Percentiles rank a stretch among this genome's conserved stretches.
phyloP scores from a whole-genome alignment of 1,140 invertebrate species.

The Dolichoris vasculosae region DNA sequence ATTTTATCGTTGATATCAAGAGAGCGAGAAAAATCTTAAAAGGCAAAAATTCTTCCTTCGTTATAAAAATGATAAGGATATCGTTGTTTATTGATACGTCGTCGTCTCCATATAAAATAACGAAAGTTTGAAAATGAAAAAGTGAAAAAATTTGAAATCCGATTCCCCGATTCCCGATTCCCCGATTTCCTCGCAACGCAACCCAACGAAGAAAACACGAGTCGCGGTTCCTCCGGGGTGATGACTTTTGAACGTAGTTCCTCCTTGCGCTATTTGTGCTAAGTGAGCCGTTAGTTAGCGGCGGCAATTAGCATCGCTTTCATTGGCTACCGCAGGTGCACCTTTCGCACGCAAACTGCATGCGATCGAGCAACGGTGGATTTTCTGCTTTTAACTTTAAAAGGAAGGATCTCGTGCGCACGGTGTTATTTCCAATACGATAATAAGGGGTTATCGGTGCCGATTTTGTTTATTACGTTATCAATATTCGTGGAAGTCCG shows the following conservation, averaged over 20 bases:
- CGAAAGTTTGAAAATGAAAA: too few species aligned
- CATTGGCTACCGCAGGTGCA: slow-evolving; percentile 27
- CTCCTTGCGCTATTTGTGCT: slow-evolving; percentile 45
- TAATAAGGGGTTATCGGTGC: neutral
- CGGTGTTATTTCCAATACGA: neutral
- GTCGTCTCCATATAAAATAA: too few species aligned
- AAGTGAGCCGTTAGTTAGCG: slow-evolving; percentile 65
- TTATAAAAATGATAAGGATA: too few species aligned
- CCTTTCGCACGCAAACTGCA: neutral
- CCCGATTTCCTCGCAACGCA: too few species aligned
- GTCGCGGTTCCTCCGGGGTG: neutral
- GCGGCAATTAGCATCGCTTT: slow-evolving; percentile 61
- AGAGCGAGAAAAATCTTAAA: too few species aligned
- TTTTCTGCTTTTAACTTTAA: slow-evolving; percentile 6
- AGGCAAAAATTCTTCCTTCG: too few species aligned
- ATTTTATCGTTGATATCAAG: neutral
- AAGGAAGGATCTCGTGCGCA: neutral
- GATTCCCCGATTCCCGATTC: too few species aligned
- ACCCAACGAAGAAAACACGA: neutral
- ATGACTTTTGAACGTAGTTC: slow-evolving; percentile 19
- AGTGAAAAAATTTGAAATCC: too few species aligned
- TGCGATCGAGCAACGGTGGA: neutral
- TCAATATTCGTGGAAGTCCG: neutral
- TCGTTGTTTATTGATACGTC: too few species aligned
- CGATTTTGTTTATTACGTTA: slow-evolving; percentile 9